Evolutionary conservation across 2,888 invertebrate species (phyloP).

Genomic region (Apotomis capreana): DNA sequence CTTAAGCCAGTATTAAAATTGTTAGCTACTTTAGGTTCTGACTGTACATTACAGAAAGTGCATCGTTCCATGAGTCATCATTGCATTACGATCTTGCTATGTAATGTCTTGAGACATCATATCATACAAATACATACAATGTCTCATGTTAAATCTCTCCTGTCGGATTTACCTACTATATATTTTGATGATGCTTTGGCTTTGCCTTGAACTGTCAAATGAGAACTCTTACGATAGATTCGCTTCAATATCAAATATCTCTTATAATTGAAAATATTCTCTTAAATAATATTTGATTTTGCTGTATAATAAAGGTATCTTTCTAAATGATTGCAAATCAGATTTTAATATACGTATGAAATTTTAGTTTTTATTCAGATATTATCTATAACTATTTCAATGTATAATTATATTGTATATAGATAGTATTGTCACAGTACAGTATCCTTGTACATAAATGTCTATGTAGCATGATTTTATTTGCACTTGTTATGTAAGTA

Average conservation of each 20-base stretch:
- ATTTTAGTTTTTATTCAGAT: slow-evolving; percentile 26
- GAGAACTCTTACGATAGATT: slow-evolving; percentile 4
- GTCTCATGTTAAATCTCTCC: no score
- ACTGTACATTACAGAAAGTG: no score
- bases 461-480: slow-evolving; percentile 51
- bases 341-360: slow-evolving; percentile 22
- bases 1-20: no score
- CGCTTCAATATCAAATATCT: neutral
- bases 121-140: no score
- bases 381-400: slow-evolving; percentile 14
- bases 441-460: slow-evolving; percentile 30
- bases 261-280: neutral
- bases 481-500: slow-evolving; percentile 21
- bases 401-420: slow-evolving; percentile 23
- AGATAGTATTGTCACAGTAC: slow-evolving; percentile 21
- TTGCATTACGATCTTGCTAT: no score
- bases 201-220: neutral
- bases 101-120: no score
- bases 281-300: neutral
- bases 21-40: no score
- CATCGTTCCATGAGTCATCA: no score
- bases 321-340: neutral
- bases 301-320: neutral
- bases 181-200: neutral
- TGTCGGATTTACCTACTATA: no score